Evolutionary conservation across 2,797 vertebrate species (phyloP), one percentile per base, ranked within the genome.

Genomic region (Etheostoma perlongum): DNA sequence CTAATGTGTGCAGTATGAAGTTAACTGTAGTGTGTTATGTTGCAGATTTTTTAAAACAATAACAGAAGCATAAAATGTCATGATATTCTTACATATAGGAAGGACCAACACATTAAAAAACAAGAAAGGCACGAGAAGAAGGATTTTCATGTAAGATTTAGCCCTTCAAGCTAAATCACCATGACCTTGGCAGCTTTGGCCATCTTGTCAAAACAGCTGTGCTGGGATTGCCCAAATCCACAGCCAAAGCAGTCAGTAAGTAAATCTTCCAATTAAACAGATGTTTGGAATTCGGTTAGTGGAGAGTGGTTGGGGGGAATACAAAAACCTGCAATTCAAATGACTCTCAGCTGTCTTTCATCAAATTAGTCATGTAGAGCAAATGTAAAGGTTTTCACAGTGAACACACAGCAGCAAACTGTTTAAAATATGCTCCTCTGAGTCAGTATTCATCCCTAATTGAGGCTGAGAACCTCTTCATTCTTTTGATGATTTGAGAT

Each of bases 401-500:
- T 27, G 5, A 86, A 52, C 27, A 27, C 61, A 46, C 7, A 75
- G 44, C 51, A 58, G 49, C 57, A 58, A 48, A 19, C 63, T 52
- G 58, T 70, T 62, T 57, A 51, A 76, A 82, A 70, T 69, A 44
- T 61, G 63, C 47, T 74, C 46, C n/a, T 59, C 65, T 49, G 42
- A 77, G 63, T 75, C 58, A 53, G 67, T 74, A 58, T 75, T 66
- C 58, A 60, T 14, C 67, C 21, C 52, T 82, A 86, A 89, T 53
- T 77, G 70, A 70, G 16, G 71, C 63, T 79, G 60, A 81, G 67
- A 76, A 68, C 53, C 67, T 65, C 54, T 54, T 74, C 12, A 61
- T 67, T 84, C 68, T 77, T 81, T 88, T 80, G 74, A 88, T 51
- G 63, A 77, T 80, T 21, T 78, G 74, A 79, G 61, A 80, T 57